Evolutionary conservation across 2,888 invertebrate species (phyloP).

Genomic region (Nymphalis polychloros): DNA sequence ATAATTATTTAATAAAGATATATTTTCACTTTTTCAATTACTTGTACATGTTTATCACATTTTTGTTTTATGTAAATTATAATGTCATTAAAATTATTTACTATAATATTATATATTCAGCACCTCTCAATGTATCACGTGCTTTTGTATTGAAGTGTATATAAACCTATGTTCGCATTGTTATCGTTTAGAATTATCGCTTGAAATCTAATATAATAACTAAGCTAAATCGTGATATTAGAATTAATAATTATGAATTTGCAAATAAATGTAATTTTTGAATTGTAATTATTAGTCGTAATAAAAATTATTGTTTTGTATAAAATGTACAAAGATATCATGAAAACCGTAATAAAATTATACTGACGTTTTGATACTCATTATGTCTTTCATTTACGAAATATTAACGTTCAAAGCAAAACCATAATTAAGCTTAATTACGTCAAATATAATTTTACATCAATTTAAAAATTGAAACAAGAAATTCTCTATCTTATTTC

Average conservation of each 20-base stretch:
- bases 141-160: slow-evolving; percentile 34
- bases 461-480: slow-evolving; percentile 28
- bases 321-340: slow-evolving; percentile 81
- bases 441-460: slow-evolving; percentile 31
- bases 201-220: slow-evolving; percentile 71
- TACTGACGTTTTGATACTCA: slow-evolving; percentile 82
- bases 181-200: slow-evolving; percentile 70
- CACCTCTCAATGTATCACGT: slow-evolving; percentile 15
- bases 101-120: neutral
- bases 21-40: neutral
- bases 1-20: neutral
- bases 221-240: slow-evolving; percentile 83
- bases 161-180: slow-evolving; percentile 60
- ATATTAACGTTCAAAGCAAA: slow-evolving; percentile 34
- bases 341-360: slow-evolving; percentile 78
- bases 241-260: slow-evolving; percentile 79
- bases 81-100: slow-evolving; percentile 7
- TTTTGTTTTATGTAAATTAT: neutral
- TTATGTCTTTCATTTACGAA: slow-evolving; percentile 59
- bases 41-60: neutral
- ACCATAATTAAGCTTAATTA: slow-evolving; percentile 35
- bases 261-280: slow-evolving; percentile 80
- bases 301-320: slow-evolving; percentile 81
- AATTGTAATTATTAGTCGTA: slow-evolving; percentile 80
- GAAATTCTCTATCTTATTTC: slow-evolving; percentile 25